Percentiles rank a stretch among this genome's conserved stretches.
Evolutionary conservation across 92 coral and sea anemone genomes (phyloP).

Genomic region (Bergia puertoricense): DNA sequence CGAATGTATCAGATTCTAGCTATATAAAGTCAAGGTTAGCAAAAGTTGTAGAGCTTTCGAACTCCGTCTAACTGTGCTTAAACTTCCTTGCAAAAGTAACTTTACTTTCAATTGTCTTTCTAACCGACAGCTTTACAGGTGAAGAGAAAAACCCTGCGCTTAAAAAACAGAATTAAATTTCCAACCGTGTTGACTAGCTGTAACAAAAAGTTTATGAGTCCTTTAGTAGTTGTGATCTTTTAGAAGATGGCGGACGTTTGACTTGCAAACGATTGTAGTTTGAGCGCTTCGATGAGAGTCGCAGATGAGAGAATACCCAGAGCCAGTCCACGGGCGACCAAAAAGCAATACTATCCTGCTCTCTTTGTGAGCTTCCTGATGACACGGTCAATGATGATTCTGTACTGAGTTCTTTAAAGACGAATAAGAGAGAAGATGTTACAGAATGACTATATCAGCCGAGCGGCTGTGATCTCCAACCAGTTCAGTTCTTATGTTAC

Average conservation of each 20-base stretch:
- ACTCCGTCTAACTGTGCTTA: not conserved
- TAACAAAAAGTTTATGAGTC: not conserved
- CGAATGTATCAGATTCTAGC: not conserved
- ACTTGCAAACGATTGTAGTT: not conserved
- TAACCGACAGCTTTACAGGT: not conserved
- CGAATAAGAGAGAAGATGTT: not conserved
- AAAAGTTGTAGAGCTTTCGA: not conserved
- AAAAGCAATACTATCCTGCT: too few species aligned
- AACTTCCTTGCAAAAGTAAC: not conserved
- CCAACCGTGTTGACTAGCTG: too few species aligned
- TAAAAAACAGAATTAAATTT: not conserved
- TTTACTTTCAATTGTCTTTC: not conserved
- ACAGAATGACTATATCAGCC: not conserved
- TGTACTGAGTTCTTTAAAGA: not conserved
- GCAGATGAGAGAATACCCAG: not conserved
- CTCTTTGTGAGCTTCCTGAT: not conserved
- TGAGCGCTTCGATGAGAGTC: not conserved
- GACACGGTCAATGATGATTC: not conserved
- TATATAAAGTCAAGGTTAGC: not conserved
- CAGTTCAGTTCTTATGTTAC: not conserved
- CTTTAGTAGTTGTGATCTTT: not conserved
- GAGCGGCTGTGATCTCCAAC: not conserved
- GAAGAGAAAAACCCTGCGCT: not conserved
- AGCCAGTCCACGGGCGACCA: not conserved
- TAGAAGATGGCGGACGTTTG: not conserved